Evolutionary conservation across 2,113 vertebrate species (phyloP).

Genomic region (Cromileptes altivelis): DNA sequence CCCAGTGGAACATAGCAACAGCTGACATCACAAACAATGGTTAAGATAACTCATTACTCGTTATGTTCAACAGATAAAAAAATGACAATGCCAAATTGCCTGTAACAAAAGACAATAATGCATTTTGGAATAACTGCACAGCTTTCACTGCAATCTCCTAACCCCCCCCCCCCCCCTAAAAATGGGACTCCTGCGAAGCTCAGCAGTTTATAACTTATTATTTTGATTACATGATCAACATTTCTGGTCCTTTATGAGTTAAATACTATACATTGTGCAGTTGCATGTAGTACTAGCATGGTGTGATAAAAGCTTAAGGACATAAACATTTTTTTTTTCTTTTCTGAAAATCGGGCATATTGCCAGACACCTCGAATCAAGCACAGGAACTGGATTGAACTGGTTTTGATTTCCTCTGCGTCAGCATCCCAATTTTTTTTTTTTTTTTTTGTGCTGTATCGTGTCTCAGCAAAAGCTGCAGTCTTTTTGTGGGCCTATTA

Average conservation of each 20-base stretch:
- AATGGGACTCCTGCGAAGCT: neutral
- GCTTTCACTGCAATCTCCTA: neutral
- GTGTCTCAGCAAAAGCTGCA: neutral
- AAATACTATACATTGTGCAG: neutral
- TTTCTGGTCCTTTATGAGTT: neutral
- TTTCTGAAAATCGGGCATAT: conserved; percentile 53
- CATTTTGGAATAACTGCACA: neutral
- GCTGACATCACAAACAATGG: conserved; percentile 26
- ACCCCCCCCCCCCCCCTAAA: neutral
- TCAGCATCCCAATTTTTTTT: conserved; percentile 37
- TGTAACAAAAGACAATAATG: neutral
- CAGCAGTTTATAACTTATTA: neutral
- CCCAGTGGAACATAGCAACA: conserved; percentile 28
- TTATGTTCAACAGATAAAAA: neutral
- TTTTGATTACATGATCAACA: neutral
- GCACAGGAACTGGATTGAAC: conserved; percentile 59
- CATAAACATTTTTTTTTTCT: conserved; percentile 4
- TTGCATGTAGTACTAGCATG: neutral
- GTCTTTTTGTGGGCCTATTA: neutral
- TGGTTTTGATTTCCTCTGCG: conserved; percentile 61
- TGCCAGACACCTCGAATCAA: conserved; percentile 59
- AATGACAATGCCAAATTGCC: neutral
- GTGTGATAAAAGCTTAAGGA: neutral
- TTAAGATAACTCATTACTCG: neutral
- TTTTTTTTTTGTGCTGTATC: neutral